Evolutionary conservation across 2,113 vertebrate genomes (phyloP).

Genomic region (Misgurnus anguillicaudatus): DNA sequence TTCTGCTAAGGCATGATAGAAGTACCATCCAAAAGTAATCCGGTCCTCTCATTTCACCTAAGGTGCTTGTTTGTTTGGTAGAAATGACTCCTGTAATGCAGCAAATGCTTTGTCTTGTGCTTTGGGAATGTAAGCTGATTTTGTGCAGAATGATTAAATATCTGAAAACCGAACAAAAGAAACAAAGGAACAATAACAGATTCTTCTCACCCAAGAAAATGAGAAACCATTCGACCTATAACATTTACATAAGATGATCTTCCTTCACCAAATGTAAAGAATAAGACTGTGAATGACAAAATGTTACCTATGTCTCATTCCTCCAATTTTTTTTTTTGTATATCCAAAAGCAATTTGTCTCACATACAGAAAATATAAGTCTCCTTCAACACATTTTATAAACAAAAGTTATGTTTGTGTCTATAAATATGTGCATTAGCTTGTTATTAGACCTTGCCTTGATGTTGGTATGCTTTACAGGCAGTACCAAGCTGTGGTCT

Average conservation of each 20-base stretch:
- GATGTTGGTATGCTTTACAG: too few species aligned
- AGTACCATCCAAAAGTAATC: background rate
- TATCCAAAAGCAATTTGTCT: background rate
- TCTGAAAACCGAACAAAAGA: background rate
- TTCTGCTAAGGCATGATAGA: background rate
- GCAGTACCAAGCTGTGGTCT: too few species aligned
- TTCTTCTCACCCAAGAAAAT: background rate
- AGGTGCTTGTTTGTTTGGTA: constrained; percentile 7
- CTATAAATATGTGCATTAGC: too few species aligned
- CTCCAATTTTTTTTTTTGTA: background rate
- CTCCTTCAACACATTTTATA: too few species aligned
- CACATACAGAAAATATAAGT: background rate
- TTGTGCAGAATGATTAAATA: background rate
- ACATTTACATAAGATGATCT: background rate
- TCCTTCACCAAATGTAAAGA: background rate
- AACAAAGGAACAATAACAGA: background rate
- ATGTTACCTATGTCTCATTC: too few species aligned
- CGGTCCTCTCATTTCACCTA: background rate
- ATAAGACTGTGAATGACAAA: background rate
- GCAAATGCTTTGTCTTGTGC: background rate
- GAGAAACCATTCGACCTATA: background rate
- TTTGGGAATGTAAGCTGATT: background rate
- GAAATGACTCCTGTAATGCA: background rate
- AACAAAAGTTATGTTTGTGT: too few species aligned
- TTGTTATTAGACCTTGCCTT: too few species aligned